Percentiles rank a stretch among this genome's conserved stretches.
phyloP scores from a whole-genome alignment of 2,113 vertebrate genomes.

The Nestor notabilis region DNA sequence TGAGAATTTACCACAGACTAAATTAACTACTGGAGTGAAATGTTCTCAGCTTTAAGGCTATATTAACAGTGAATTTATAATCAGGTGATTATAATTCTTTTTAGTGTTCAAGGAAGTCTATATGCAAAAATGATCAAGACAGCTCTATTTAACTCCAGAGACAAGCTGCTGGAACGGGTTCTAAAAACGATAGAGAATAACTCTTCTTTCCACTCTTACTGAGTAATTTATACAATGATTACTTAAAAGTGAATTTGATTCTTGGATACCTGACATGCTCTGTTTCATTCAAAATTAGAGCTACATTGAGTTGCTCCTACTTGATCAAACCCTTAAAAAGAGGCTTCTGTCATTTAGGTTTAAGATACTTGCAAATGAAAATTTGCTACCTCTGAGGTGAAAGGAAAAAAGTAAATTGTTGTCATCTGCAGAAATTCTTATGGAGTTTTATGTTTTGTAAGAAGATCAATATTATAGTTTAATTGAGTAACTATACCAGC shows the following conservation, averaged over 20 bases:
- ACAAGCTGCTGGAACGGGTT: constrained; percentile 60
- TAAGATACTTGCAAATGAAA: neutral
- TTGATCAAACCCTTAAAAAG: neutral
- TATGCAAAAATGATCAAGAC: constrained; percentile 80
- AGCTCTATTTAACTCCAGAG: constrained; percentile 76
- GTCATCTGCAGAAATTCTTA: neutral
- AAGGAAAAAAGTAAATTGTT: neutral
- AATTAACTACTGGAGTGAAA: constrained; percentile 84
- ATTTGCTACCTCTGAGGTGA: neutral
- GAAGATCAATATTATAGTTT: neutral
- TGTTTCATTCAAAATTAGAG: neutral
- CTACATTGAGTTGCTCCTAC: neutral
- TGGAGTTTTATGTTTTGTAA: neutral
- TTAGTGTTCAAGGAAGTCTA: constrained; percentile 71
- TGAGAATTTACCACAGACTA: constrained; percentile 84
- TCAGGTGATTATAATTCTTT: constrained; percentile 81
- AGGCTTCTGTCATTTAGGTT: neutral
- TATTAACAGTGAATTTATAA: constrained; percentile 86
- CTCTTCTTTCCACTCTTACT: constrained; percentile 48
- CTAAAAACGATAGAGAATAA: constrained; percentile 53
- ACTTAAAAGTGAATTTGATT: constrained; percentile 16
- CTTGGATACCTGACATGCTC: neutral
- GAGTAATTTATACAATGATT: constrained; percentile 64
- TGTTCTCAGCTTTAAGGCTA: constrained; percentile 80
- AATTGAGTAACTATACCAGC: neutral